Conservation (phyloP, 2,113 vertebrate species). For the Proterorhinus semilunaris region DNA sequence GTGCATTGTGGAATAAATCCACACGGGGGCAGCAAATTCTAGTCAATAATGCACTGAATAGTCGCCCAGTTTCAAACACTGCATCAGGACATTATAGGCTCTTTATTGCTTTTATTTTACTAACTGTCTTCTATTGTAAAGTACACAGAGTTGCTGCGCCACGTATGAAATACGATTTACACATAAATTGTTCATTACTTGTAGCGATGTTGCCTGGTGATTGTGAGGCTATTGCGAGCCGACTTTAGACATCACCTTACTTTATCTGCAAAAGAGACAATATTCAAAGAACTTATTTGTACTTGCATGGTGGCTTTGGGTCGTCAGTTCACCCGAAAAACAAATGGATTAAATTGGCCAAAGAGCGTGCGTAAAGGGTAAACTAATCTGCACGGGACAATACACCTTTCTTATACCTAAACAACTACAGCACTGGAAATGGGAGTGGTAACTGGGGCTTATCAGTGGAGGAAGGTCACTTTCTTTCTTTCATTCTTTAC, state of each 20-base stretch:
- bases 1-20: constrained; percentile 17
- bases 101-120: too few species aligned
- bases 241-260: too few species aligned
- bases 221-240: too few species aligned
- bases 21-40: constrained; percentile 41
- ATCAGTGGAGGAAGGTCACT: constrained; percentile 5
- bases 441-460: constrained; percentile 2
- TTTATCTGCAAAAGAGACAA: background rate
- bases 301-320: background rate
- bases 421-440: background rate
- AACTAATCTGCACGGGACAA: constrained; percentile 3
- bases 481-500: constrained; percentile 18
- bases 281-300: background rate
- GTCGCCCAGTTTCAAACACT: background rate
- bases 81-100: background rate
- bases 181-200: too few species aligned
- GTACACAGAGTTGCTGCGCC: too few species aligned
- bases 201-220: too few species aligned
- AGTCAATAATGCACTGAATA: background rate
- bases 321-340: background rate
- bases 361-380: background rate
- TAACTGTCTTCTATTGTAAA: too few species aligned
- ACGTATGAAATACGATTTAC: too few species aligned
- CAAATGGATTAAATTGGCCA: background rate
- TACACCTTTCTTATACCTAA: constrained; percentile 1